These are phyloP conservation scores for Meloidogyne chitwoodi DNA, from an alignment of 1,140 invertebrate species.

Conservation along the genomic window DNA sequence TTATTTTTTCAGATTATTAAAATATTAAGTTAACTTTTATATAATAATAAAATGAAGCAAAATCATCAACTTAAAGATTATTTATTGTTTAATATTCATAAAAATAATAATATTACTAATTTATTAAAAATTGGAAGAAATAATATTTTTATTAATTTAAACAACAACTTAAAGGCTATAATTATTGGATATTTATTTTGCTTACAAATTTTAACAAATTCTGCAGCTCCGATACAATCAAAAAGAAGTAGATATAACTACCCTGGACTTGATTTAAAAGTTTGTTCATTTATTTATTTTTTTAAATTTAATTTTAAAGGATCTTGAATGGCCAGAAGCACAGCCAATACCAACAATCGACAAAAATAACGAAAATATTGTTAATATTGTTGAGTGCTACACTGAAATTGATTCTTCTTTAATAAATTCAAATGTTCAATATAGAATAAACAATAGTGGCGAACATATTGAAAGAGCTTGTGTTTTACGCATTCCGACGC, in stretches of 20 bases:
- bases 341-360: neutral
- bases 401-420: conserved; percentile 6
- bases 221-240: neutral
- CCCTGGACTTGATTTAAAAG: neutral
- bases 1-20: no score
- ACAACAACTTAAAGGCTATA: neutral
- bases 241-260: neutral
- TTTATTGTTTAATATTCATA: neutral
- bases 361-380: neutral
- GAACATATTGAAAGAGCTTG: neutral
- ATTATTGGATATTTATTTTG: neutral
- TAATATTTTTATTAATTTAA: neutral
- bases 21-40: no score
- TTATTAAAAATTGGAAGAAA: neutral
- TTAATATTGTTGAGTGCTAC: neutral
- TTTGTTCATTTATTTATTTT: neutral
- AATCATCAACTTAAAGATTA: no score
- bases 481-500: neutral
- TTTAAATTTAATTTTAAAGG: neutral
- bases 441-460: conserved; percentile 2
- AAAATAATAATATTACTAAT: neutral
- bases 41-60: no score
- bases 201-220: neutral
- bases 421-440: neutral
- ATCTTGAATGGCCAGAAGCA: neutral